phyloP scores from a whole-genome alignment of 2,113 vertebrate genomes.

The Lonchura striata region DNA sequence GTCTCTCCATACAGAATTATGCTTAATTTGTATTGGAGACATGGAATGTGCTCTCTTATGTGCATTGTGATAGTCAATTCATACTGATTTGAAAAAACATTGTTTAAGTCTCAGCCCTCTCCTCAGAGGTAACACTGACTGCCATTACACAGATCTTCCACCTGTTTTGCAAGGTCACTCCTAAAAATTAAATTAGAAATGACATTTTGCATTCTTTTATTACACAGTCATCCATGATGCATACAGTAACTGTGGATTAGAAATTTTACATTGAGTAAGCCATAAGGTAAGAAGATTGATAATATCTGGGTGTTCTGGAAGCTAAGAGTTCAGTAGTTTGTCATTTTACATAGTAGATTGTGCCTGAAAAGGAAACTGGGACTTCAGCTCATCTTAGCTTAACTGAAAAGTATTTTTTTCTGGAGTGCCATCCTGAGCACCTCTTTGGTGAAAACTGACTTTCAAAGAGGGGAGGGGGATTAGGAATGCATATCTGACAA shows the following conservation, averaged over 20 bases:
- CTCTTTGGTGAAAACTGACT: not conserved
- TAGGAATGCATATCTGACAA: not conserved
- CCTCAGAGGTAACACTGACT: not conserved
- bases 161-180: not conserved
- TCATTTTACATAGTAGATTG: not conserved
- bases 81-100: not conserved
- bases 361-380: not conserved
- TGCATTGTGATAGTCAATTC: not conserved
- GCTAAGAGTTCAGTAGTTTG: not conserved
- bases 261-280: not conserved
- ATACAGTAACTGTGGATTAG: not conserved
- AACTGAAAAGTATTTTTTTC: not conserved
- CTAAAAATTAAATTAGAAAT: conserved; percentile 5
- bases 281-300: not conserved
- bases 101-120: not conserved
- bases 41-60: not conserved
- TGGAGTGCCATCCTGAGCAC: not conserved
- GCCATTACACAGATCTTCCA: not conserved
- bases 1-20: not conserved
- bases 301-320: not conserved
- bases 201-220: not conserved
- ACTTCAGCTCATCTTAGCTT: not conserved
- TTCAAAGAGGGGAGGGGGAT: not conserved
- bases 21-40: not conserved
- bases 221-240: not conserved